Evolutionary conservation across 2,888 invertebrate genomes (phyloP), one percentile per base, ranked within the genome.

Genomic region (Harpalus rubripes): DNA sequence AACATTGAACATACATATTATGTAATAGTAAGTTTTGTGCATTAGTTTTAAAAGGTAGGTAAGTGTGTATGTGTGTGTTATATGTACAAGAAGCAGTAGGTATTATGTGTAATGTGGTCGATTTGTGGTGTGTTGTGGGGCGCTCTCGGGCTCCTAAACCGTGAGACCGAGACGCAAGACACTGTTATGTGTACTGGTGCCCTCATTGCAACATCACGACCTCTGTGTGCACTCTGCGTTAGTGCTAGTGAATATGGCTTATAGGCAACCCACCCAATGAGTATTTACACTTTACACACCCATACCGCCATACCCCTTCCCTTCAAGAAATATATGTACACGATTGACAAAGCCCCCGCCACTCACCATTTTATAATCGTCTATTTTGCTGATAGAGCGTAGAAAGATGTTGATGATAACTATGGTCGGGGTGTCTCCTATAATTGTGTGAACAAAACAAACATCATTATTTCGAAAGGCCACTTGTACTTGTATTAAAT

Each of bases 281-380:
- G 18, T 84, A 84, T 61, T 78, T 84, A 52, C 84, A 84, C 78
- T 61, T 78, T 84, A 52, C 84, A 84, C 78, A 84, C 63, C 84
- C 84, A 84, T 59, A 74, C 44, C 72, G 72, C 72, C 72, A 59
- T 59, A 80, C 56, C 58, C 68, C 72, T 78, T 41, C 83, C 74
- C 26, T 22, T 22, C 22, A 22, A 32, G 5, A 5, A 59, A 61
- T 16, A 82, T 82, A 82, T 82, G 72, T 91, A 91, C 90, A 90
- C 91, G 91, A 91, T 90, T 91, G 91, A 90, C 90, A 90, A 78
- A 83, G 83, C 59, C 63, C 32, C 16, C 58, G 68, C 26, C 81
- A 97, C 97, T 97, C 96, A 98, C 98, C 98, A 98, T 98, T 94
- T 97, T 97, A 93, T 98, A 98, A 96, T 98, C 98, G 94, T 98